Evolutionary conservation across 2,888 invertebrate genomes (phyloP).

Genomic region (Chironomus tentans): DNA sequence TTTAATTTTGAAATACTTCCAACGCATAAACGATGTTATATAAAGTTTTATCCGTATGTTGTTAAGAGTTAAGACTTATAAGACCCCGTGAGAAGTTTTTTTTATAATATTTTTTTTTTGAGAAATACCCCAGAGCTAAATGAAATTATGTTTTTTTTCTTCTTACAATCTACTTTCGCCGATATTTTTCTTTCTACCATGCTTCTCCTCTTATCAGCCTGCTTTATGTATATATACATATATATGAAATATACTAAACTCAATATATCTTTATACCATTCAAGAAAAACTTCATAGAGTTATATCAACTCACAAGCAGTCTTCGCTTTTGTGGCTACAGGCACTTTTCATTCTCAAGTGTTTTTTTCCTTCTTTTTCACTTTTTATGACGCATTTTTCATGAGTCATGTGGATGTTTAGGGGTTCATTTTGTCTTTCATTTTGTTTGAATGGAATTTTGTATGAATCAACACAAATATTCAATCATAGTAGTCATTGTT

Average conservation of each 20-base stretch:
- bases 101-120: not conserved
- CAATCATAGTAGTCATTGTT: too few species aligned
- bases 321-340: not conserved
- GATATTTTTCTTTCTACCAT: not conserved
- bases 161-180: not conserved
- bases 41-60: not conserved
- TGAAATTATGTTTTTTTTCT: not conserved
- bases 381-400: not conserved
- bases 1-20: too few species aligned
- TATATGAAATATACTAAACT: not conserved
- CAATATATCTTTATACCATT: constrained; percentile 4
- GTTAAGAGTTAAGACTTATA: not conserved
- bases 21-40: not conserved
- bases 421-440: too few species aligned
- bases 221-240: not conserved
- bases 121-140: not conserved
- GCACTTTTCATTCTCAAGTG: constrained; percentile 1
- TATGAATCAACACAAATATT: too few species aligned
- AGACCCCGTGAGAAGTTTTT: constrained; percentile 6
- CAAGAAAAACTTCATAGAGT: constrained; percentile 10
- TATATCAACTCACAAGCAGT: constrained; percentile 12
- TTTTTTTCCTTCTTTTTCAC: not conserved
- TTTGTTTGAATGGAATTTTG: too few species aligned
- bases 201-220: not conserved
- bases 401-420: too few species aligned